Conservation (phyloP, 2,888 invertebrate species). For the Arrhopalites spinosus region DNA sequence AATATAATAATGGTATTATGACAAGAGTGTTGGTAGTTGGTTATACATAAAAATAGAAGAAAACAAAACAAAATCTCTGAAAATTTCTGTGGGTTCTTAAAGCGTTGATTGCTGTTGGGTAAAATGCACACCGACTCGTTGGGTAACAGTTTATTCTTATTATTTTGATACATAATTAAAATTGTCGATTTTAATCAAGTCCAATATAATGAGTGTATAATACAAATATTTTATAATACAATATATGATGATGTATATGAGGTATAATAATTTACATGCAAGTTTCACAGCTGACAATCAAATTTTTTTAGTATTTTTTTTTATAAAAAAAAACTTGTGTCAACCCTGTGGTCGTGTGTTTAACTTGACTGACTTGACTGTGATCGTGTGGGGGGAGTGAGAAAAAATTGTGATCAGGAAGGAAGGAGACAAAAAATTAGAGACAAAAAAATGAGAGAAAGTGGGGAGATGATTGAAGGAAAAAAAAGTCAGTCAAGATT, state of each 20-base stretch:
- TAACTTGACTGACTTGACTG: constrained; percentile 22
- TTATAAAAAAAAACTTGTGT: background rate
- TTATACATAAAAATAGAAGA: background rate
- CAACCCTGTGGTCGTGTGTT: constrained; percentile 16
- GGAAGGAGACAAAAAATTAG: constrained; percentile 3
- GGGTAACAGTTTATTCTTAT: background rate
- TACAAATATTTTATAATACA: background rate
- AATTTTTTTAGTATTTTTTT: background rate
- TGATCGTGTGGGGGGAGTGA: constrained; percentile 4
- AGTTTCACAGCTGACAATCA: constrained; percentile 28
- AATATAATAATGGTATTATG: background rate
- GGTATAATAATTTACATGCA: constrained; percentile 9
- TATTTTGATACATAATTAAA: background rate
- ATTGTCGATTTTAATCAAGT: background rate
- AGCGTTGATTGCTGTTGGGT: background rate
- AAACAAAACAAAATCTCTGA: constrained; percentile 27
- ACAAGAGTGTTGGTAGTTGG: background rate
- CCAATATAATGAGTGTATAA: background rate
- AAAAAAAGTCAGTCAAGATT: constrained; percentile 40
- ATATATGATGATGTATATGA: background rate
- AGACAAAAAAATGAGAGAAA: background rate
- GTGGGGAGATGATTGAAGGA: constrained; percentile 1
- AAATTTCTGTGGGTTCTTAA: constrained; percentile 31
- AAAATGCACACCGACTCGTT: background rate
- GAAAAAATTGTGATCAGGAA: constrained; percentile 3